Conservation (phyloP, 30 jellyfish, hydroid and myxozoan species). For the Pelagia noctiluca region DNA sequence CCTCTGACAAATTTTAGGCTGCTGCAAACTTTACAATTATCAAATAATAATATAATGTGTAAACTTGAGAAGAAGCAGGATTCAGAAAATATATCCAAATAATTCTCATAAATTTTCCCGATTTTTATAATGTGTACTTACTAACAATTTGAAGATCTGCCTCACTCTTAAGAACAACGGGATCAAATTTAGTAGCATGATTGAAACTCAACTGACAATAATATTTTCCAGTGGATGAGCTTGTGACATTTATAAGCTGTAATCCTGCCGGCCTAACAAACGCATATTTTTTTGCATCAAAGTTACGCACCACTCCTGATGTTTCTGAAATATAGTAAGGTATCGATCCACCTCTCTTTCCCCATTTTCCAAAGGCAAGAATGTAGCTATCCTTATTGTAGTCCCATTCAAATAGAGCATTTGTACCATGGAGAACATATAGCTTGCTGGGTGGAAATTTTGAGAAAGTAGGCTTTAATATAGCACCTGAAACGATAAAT, state of each 20-base stretch:
- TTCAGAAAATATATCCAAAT: no score
- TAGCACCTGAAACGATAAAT: background rate
- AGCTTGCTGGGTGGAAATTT: constrained; percentile 41
- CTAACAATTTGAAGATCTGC: constrained; percentile 53
- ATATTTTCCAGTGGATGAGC: constrained; percentile 12
- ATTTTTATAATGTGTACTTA: constrained; percentile 28
- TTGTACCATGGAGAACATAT: constrained; percentile 26
- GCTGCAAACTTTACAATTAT: no score
- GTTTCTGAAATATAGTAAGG: background rate
- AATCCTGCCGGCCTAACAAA: constrained; percentile 18
- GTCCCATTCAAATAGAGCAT: constrained; percentile 50
- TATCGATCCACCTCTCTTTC: background rate
- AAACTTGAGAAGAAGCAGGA: no score
- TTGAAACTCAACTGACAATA: constrained; percentile 7
- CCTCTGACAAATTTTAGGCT: no score
- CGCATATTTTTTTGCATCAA: no score
- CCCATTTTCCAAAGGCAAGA: constrained; percentile 33
- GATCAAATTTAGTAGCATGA: background rate
- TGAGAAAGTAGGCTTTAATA: constrained; percentile 8
- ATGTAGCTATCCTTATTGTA: background rate
- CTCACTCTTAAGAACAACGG: background rate
- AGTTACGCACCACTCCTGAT: background rate
- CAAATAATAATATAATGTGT: no score
- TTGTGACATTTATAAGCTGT: constrained; percentile 19
- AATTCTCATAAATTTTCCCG: no score